Evolutionary conservation across 2,797 vertebrate genomes (phyloP), one percentile per base, ranked within the genome.

Genomic region (Huso huso): DNA sequence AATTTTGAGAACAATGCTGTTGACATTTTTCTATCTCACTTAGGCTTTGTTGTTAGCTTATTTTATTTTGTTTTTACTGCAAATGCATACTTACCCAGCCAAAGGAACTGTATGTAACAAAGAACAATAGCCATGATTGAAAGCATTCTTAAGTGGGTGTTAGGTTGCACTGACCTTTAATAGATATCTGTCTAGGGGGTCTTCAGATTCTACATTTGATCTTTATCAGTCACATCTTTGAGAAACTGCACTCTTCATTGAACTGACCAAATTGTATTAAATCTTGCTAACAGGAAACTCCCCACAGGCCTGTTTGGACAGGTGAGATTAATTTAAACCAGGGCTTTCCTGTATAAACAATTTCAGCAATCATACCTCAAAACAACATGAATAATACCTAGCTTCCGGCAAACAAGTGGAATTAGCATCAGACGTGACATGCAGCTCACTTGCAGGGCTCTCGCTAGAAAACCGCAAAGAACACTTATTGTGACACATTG

Each of bases 101-200:
- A 73, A 78, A 82, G 79, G 82, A 87, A 90, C 87, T 90, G 87
- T 87, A 91, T 89, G 87, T 84, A 85, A 84, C 73, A 80, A 83
- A 82, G 89, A 87, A 91, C 88, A 90, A 90, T 88, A 77, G 87
- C 72, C 68, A 62, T 89, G 90, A 90, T 88, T 87, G 90, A 90
- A 82, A 84, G 86, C 88, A 88, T 86, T 87, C 87, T 86, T 81
- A 63, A 67, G 73, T 76, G 78, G 87, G 89, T 88, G 87, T 90
- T 80, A 48, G 76, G 84, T 89, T 90, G 86, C 89, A 12, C 52
- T 10, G 72, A 65, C 69, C 74, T 49, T 88, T 85, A 83, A 86
- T 86, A 88, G 85, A 84, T 83, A 84, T 86, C 79, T 81, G 81
- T 77, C 70, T 51, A 6, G 48, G 63, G 68, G 68, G 63, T 77